Conservation (phyloP, 2,888 invertebrate genomes). For the Busseola fusca region DNA sequence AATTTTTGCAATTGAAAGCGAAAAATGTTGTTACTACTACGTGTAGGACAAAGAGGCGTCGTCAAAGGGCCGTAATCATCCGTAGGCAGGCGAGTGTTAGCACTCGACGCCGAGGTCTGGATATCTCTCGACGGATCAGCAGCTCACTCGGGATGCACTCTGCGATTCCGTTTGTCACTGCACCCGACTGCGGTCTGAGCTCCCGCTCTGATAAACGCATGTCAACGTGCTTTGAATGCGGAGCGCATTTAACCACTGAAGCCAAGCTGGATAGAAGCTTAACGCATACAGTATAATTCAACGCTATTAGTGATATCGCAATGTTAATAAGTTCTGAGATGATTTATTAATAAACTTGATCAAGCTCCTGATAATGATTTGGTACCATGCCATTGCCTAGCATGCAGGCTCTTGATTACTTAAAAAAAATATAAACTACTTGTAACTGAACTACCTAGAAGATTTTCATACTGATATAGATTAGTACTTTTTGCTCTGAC, state of each 20-base stretch:
- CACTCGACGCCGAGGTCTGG: slow-evolving; percentile 85
- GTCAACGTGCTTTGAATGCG: slow-evolving; percentile 85
- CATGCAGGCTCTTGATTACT: background rate
- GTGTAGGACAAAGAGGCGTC: slow-evolving; percentile 78
- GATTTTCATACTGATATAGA: background rate
- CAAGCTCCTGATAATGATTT: background rate
- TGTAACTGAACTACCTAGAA: background rate
- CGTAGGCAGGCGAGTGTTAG: slow-evolving; percentile 84
- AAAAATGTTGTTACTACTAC: slow-evolving; percentile 77
- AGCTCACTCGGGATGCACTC: slow-evolving; percentile 87
- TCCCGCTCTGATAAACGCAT: slow-evolving; percentile 86
- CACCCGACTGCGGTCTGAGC: slow-evolving; percentile 82
- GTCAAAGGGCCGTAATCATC: slow-evolving; percentile 87
- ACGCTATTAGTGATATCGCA: slow-evolving; percentile 32
- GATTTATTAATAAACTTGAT: slow-evolving; percentile 6
- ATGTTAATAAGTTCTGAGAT: slow-evolving; percentile 17
- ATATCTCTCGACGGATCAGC: slow-evolving; percentile 88
- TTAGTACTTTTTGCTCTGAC: background rate
- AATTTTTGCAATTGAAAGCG: slow-evolving; percentile 61
- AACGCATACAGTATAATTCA: slow-evolving; percentile 47
- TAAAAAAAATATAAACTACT: background rate
- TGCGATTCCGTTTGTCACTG: slow-evolving; percentile 88
- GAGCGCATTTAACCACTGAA: slow-evolving; percentile 77
- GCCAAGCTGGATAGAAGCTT: slow-evolving; percentile 71
- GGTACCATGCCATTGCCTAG: background rate